These are phyloP conservation scores for Strigamia crassipes DNA, from an alignment of 2,888 invertebrate species.

Conservation along the genomic window DNA sequence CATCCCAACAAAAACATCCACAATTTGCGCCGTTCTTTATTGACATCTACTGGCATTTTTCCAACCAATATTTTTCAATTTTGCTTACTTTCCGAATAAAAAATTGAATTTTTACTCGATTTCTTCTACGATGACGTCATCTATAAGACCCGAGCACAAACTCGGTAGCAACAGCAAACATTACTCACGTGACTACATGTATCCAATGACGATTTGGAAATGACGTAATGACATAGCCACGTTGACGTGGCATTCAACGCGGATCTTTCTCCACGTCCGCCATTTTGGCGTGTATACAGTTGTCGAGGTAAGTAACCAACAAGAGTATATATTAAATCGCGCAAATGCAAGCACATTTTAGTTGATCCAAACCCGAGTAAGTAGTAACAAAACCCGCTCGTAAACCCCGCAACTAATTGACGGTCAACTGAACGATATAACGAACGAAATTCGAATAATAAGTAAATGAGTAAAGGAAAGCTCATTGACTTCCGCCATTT, in stretches of 20 bases:
- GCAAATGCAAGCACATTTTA: not conserved
- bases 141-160: not conserved
- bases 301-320: not conserved
- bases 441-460: conserved; percentile 1
- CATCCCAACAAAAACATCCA: too few species aligned
- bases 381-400: not conserved
- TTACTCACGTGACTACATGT: not conserved
- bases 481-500: conserved; percentile 41
- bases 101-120: too few species aligned
- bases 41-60: too few species aligned
- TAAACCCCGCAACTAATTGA: not conserved
- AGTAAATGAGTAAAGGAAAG: not conserved
- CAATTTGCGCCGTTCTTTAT: too few species aligned
- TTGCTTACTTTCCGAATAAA: too few species aligned
- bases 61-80: too few species aligned
- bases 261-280: conserved; percentile 46
- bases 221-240: conserved; percentile 8
- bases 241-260: conserved; percentile 45
- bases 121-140: not conserved
- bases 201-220: not conserved
- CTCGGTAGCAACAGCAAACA: not conserved
- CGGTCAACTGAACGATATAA: not conserved
- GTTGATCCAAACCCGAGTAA: not conserved
- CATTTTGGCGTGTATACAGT: conserved; percentile 44
- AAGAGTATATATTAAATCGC: not conserved